Evolutionary conservation across 2,888 invertebrate genomes (phyloP).

Genomic region (Escarpia spicata): DNA sequence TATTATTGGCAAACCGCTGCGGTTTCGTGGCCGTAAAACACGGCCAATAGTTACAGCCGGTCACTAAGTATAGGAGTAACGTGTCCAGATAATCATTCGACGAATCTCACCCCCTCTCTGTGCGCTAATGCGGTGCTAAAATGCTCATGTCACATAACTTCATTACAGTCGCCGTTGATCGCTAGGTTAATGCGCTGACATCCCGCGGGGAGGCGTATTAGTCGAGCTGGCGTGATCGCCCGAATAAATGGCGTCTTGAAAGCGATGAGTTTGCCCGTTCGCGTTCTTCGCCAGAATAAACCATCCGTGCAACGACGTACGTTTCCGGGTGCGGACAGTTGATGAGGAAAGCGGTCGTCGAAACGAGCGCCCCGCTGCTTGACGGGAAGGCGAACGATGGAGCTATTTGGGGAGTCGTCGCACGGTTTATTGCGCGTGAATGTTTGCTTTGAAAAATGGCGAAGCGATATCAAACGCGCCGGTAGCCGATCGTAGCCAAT

Average conservation of each 20-base stretch:
- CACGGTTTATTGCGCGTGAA: slow-evolving; percentile 5
- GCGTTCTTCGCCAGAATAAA: background rate
- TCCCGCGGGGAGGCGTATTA: slow-evolving; percentile 4
- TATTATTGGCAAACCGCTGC: background rate
- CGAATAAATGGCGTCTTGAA: slow-evolving; percentile 13
- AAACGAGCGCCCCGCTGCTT: slow-evolving; percentile 7
- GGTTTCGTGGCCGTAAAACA: background rate
- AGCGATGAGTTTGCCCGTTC: background rate
- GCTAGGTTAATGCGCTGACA: slow-evolving; percentile 12
- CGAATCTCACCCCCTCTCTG: slow-evolving; percentile 6
- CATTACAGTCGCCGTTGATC: background rate
- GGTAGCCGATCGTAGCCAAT: background rate
- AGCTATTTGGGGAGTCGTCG: background rate
- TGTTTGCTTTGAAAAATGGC: slow-evolving; percentile 13
- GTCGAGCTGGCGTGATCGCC: slow-evolving; percentile 1
- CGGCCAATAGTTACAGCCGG: background rate
- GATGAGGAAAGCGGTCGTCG: slow-evolving; percentile 1
- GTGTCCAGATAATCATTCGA: background rate
- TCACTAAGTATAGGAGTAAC: background rate
- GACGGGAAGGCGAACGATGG: background rate
- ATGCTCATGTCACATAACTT: slow-evolving; percentile 6
- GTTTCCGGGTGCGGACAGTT: background rate
- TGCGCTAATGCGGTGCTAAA: slow-evolving; percentile 16
- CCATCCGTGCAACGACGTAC: background rate
- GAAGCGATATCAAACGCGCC: background rate